Evolutionary conservation across 2,797 vertebrate species (phyloP).

Genomic region (Rallus crepitans): DNA sequence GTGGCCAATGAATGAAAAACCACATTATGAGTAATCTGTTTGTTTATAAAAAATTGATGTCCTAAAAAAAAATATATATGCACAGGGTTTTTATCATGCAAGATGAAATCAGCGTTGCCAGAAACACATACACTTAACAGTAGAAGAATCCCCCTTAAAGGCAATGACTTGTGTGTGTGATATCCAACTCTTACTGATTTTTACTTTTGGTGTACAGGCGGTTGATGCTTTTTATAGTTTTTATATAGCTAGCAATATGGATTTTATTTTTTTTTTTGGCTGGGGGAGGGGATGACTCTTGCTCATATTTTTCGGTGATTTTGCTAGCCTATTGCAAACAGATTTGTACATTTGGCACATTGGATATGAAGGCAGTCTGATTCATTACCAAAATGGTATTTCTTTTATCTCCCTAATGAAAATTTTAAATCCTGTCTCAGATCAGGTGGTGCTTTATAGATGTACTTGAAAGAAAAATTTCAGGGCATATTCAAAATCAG

Average conservation of each 20-base stretch:
- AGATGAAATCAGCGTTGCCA: constrained; percentile 46
- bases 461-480: neutral
- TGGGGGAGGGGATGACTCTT: neutral
- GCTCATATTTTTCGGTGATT: constrained; percentile 48
- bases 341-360: constrained; percentile 13
- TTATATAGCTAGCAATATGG: constrained; percentile 52
- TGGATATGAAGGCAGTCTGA: neutral
- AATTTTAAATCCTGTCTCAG: neutral
- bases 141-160: constrained; percentile 55
- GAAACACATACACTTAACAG: constrained; percentile 36
- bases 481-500: neutral
- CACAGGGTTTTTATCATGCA: constrained; percentile 41
- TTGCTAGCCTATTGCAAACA: constrained; percentile 48
- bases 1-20: neutral
- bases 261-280: constrained; percentile 6
- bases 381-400: neutral
- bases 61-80: constrained; percentile 28
- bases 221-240: constrained; percentile 52
- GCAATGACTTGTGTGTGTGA: constrained; percentile 7
- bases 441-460: neutral
- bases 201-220: constrained; percentile 44
- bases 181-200: constrained; percentile 59
- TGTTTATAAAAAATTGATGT: constrained; percentile 39
- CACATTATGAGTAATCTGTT: constrained; percentile 10
- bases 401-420: constrained; percentile 45